Percentiles rank a stretch among this genome's conserved stretches.
phyloP scores from a whole-genome alignment of 2,888 invertebrate genomes.

The Leucoma salicis region DNA sequence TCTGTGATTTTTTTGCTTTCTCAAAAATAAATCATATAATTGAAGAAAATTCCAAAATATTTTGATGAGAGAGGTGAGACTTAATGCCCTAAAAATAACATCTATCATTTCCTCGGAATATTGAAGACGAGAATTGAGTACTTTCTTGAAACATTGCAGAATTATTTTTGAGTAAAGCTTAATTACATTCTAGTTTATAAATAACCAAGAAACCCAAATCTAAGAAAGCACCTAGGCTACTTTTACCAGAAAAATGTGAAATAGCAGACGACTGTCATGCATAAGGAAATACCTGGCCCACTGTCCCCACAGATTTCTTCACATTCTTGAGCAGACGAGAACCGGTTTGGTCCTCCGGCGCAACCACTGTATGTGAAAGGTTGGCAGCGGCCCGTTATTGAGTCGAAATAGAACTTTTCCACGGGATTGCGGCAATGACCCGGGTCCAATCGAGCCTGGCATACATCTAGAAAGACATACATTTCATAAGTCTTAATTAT shows the following conservation, averaged over 20 bases:
- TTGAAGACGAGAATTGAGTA: too few relatives aligned
- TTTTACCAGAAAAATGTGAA: not conserved
- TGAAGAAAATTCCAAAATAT: too few relatives aligned
- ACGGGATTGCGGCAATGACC: slow-evolving; percentile 87
- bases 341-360: slow-evolving; percentile 91
- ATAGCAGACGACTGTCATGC: not conserved
- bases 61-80: too few relatives aligned
- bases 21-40: too few relatives aligned
- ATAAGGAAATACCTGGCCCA: slow-evolving; percentile 50
- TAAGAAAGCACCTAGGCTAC: slow-evolving; percentile 6
- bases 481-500: too few relatives aligned
- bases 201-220: not conserved
- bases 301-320: slow-evolving; percentile 83
- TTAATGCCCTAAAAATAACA: too few relatives aligned
- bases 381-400: slow-evolving; percentile 81
- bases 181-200: too few relatives aligned
- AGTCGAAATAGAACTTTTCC: slow-evolving; percentile 88
- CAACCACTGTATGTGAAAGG: slow-evolving; percentile 92
- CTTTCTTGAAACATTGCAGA: too few relatives aligned
- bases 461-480: slow-evolving; percentile 85
- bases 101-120: too few relatives aligned
- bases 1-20: too few relatives aligned
- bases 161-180: too few relatives aligned
- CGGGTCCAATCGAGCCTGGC: slow-evolving; percentile 84
- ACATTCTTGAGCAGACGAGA: slow-evolving; percentile 88